Base-by-base conservation (phyloP, 2,888 invertebrate genomes). In the Alsophila aescularia region DNA sequence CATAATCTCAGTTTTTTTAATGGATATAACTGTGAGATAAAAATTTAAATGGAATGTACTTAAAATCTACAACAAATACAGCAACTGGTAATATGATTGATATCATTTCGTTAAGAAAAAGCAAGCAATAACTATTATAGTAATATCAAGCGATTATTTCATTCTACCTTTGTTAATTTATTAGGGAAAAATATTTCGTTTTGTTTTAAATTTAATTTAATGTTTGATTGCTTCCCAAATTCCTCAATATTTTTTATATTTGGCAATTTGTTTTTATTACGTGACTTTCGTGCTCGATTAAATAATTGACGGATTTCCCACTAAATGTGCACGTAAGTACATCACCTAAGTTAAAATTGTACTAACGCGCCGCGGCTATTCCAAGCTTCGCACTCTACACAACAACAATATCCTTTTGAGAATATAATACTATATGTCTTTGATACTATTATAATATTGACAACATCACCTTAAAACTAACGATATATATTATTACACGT, bases 381-480 rank as follows among this genome's bases (percentile, higher is more conserved):
- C 36, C 66, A 79, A 80, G 77, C 79, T 71, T 75, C 56, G 68
- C 80, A 74, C 77, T 62, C 77, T 79, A 79, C 77, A 50, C 55
- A 75, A 82, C 77, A 83, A 82, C 75, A 75, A 73, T 73, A 78
- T 73, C 60, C 70, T 70, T 75, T 78, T 74, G 66, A 67, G 73
- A 70, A 72, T 67, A 77, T 82, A 81, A 81, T 81, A 82, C 76
- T 81, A 79, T 62, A 69, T 69, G 62, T 73, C 50, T 64, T 64
- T 58, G 63, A 72, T 74, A 67, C 32, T 41, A 43, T 62, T 58
- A 60, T 78, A 69, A 81, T 77, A 83, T 81, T 75, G 80, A 87
- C 82, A 84, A 82, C 75, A 78, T 83, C 36, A 36, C 27, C 83
- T 87, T 86, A 85, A 77, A 66, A 75, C 82, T 85, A 71, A 68